phyloP scores from a whole-genome alignment of 2,797 vertebrate genomes.

The Poeciliopsis infans region DNA sequence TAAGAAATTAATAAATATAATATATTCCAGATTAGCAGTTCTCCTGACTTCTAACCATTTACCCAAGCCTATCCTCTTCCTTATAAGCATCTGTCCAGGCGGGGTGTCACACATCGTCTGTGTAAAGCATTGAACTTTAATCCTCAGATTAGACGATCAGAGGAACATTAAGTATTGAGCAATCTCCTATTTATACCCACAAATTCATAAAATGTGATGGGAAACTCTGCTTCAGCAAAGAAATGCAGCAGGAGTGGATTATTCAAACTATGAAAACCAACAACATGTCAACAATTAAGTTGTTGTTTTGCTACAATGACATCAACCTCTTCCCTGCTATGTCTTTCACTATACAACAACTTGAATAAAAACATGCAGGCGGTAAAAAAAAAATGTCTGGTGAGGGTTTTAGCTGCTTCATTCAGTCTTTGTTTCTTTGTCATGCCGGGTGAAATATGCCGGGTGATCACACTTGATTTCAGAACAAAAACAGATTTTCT shows the following conservation, averaged over 20 bases:
- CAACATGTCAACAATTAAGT: conserved; percentile 12
- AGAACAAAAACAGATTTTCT: conserved; percentile 13
- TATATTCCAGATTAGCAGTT: neutral
- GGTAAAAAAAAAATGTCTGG: neutral
- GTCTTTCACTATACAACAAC: conserved; percentile 1
- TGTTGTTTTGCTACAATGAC: conserved; percentile 8
- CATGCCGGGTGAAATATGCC: conserved; percentile 10
- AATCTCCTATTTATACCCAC: neutral
- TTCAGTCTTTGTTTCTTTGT: conserved; percentile 4
- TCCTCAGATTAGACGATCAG: too few species aligned
- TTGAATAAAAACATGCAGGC: neutral
- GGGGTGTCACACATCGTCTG: neutral
- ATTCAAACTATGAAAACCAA: conserved; percentile 2
- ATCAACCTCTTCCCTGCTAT: neutral
- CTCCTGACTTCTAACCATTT: neutral
- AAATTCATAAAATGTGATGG: neutral
- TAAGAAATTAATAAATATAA: too few species aligned
- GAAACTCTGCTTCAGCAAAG: neutral
- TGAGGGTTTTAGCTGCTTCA: neutral
- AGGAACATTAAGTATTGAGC: neutral
- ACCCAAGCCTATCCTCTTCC: too few species aligned
- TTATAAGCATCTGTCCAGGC: neutral
- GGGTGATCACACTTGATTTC: conserved; percentile 20
- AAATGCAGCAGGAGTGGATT: neutral
- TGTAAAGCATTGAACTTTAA: neutral